Conservation (phyloP, 1,140 invertebrate genomes). For the Euwallacea similis region DNA sequence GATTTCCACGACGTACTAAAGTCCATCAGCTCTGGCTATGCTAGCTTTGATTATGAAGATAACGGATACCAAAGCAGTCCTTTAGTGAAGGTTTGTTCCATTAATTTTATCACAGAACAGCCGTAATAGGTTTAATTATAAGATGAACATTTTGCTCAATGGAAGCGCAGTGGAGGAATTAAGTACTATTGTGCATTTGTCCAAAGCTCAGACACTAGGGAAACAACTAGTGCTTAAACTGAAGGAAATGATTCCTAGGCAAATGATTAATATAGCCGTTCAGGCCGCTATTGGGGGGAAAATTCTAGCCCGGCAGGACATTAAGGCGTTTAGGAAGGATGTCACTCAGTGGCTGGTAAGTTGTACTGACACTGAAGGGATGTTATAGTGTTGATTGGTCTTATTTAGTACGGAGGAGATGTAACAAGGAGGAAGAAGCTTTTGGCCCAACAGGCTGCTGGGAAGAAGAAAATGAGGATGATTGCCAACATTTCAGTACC, state of each 20-base stretch:
- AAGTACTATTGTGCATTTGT: slow-evolving; percentile 76
- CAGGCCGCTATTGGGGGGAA: slow-evolving; percentile 84
- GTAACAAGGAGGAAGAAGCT: slow-evolving; percentile 88
- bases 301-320: slow-evolving; percentile 82
- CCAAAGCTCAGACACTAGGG: slow-evolving; percentile 68
- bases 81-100: slow-evolving; percentile 66
- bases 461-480: slow-evolving; percentile 90
- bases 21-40: slow-evolving; percentile 88
- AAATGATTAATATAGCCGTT: slow-evolving; percentile 84
- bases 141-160: slow-evolving; percentile 83
- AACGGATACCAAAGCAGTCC: slow-evolving; percentile 74
- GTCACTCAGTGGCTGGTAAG: slow-evolving; percentile 90
- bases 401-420: slow-evolving; percentile 87
- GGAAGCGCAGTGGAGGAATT: slow-evolving; percentile 84
- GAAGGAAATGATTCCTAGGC: slow-evolving; percentile 86
- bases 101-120: too few species aligned
- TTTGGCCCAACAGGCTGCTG: slow-evolving; percentile 84
- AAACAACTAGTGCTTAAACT: slow-evolving; percentile 75
- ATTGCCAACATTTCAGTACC: slow-evolving; percentile 89
- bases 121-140: slow-evolving; percentile 16
- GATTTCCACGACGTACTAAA: slow-evolving; percentile 96
- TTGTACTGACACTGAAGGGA: slow-evolving; percentile 78
- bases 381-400: neutral
- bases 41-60: slow-evolving; percentile 98
- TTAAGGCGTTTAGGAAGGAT: slow-evolving; percentile 89